Evolutionary conservation across 35 echinoderm and acorn worm species (phyloP).

Genomic region (Ophioderma brevispina): DNA sequence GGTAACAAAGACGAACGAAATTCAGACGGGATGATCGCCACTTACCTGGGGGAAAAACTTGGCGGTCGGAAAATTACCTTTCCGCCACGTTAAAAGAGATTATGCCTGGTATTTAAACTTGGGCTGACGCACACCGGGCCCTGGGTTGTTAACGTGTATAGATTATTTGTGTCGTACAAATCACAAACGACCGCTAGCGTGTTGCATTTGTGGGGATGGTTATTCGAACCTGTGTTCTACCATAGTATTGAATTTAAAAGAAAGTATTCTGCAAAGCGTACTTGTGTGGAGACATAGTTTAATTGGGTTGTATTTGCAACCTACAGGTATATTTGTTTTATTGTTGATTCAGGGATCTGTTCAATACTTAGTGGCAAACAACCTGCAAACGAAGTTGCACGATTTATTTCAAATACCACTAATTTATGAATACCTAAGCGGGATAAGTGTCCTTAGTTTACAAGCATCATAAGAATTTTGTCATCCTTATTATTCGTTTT

Average conservation of each 20-base stretch:
- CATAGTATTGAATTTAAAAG: background rate
- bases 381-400: background rate
- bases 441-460: background rate
- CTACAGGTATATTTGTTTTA: background rate
- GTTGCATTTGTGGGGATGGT: background rate
- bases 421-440: background rate
- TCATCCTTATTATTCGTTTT: no score
- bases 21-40: background rate
- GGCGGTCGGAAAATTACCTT: background rate
- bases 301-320: background rate
- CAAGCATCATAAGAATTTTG: no score
- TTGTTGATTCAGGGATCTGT: background rate
- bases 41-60: background rate
- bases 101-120: conserved; percentile 1
- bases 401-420: background rate
- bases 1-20: background rate
- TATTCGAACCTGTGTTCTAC: background rate
- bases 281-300: background rate
- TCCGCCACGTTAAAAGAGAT: background rate
- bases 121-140: background rate
- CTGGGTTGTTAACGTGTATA: background rate
- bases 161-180: background rate
- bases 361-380: background rate
- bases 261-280: background rate
- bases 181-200: background rate